Conservation (phyloP, 30 jellyfish, hydroid and myxozoan species). For the Pelagia noctiluca region DNA sequence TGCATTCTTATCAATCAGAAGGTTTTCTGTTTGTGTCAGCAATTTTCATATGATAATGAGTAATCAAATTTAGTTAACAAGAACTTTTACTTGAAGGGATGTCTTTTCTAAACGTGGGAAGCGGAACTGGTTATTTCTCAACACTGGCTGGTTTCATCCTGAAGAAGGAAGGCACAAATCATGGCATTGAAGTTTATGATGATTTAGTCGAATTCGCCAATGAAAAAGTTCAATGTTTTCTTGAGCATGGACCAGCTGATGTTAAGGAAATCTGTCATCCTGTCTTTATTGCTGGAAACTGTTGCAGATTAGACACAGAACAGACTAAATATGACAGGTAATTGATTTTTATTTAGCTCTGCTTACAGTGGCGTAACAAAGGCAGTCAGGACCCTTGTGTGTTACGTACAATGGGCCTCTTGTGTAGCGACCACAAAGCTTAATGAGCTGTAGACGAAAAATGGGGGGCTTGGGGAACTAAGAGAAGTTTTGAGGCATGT, state of each 20-base stretch:
- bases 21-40: neutral
- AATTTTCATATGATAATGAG: no score
- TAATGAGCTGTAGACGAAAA: no score
- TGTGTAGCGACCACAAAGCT: no score
- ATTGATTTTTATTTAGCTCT: neutral
- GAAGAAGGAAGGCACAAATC: slow-evolving; percentile 87
- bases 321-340: slow-evolving; percentile 98
- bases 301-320: slow-evolving; percentile 88
- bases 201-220: slow-evolving; percentile 88
- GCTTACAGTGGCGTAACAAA: no score
- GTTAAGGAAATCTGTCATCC: slow-evolving; percentile 91
- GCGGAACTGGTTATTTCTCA: slow-evolving; percentile 99
- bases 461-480: no score
- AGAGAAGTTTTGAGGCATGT: no score
- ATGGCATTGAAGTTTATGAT: slow-evolving; percentile 92
- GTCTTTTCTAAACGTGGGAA: slow-evolving; percentile 96
- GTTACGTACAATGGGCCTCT: neutral
- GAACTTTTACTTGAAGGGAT: slow-evolving; percentile 74
- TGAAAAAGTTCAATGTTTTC: slow-evolving; percentile 64
- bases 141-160: slow-evolving; percentile 87
- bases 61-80: no score
- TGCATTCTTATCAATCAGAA: slow-evolving; percentile 1
- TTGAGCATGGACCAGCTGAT: slow-evolving; percentile 72
- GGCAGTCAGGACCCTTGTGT: neutral
- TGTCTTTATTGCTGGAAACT: slow-evolving; percentile 83